These are phyloP conservation scores for Palloptera scutellata DNA, from an alignment of 2,888 invertebrate species.

Conservation along the genomic window DNA sequence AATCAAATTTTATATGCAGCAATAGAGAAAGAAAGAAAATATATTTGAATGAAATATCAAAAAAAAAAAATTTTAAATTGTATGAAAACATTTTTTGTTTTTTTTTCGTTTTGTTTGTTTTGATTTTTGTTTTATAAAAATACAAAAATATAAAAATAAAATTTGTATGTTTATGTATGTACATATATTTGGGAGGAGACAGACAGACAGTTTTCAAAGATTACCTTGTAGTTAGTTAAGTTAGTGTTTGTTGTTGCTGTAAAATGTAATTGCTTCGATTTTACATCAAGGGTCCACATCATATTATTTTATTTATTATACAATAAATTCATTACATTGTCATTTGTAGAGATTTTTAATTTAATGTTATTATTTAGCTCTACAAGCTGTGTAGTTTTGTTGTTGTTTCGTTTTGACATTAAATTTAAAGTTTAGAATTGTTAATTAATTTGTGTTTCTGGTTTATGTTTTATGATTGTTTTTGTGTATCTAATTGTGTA, in stretches of 20 bases:
- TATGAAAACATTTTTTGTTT: conserved; percentile 8
- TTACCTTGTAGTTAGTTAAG: conserved; percentile 40
- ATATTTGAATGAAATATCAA: too few species aligned
- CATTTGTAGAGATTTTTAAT: too few species aligned
- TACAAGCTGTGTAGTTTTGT: too few species aligned
- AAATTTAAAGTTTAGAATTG: conserved; percentile 33
- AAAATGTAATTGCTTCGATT: too few species aligned
- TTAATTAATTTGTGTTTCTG: conserved; percentile 23
- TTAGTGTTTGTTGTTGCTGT: conserved; percentile 31
- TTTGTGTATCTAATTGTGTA: conserved; percentile 17
- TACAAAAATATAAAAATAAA: conserved; percentile 33
- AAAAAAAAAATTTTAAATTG: neutral
- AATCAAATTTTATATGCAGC: too few species aligned
- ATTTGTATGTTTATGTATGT: conserved; percentile 18
- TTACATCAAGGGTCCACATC: too few species aligned
- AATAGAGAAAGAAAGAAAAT: too few species aligned
- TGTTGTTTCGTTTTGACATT: neutral
- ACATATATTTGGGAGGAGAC: conserved; percentile 3
- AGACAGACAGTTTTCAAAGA: conserved; percentile 9
- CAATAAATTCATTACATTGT: conserved; percentile 3
- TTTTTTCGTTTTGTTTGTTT: neutral
- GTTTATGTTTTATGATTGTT: conserved; percentile 30
- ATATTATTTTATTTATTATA: conserved; percentile 11
- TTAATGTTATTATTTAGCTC: too few species aligned
- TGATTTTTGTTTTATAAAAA: conserved; percentile 10